Base-by-base conservation (phyloP, 2,113 vertebrate species). In the Zosterops lateralis region DNA sequence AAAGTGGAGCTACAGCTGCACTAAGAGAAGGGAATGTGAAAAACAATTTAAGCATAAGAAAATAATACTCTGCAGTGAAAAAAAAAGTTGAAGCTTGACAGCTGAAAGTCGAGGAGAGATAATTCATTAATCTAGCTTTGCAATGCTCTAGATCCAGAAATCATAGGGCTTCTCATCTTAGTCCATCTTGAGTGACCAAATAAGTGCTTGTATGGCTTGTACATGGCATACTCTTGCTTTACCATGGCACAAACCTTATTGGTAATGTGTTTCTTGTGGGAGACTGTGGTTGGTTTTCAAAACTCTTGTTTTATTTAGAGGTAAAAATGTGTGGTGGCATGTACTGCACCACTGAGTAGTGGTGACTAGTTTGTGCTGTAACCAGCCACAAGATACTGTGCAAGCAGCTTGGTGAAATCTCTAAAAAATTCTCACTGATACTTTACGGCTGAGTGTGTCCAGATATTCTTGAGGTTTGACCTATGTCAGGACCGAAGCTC, bases 1-100 rank as follows among this genome's bases (percentile, higher is more conserved):
- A 97, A 93, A 97, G 98, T 96, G 98, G 98, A 97, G 98, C 98
- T 98, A 31, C 96, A 93, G 92, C 96, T 96, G 84, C 97, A 96
- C 89, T 44, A 12, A 93, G 85, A 71, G 60, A 86, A 64, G 45
- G 17, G 29, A 48, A 53, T 12, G 29, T 92, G 75, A 84, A 92
- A 61, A 75, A 61, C 7, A 56, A 66, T 57, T 47, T 87, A 94
- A 95, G 60, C 79, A 44, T 40, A 74, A 95, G 81, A 18, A 85
- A 92, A 92, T 67, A 87, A 93, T 87, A 91, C 51, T 80, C 72
- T 94, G 76, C 94, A 87, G 89, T 73, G 95, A 70, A 91, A 79
- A 82, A 92, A 79, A 88, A 88, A 92, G 85, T 90, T 95, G 89
- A 84, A 95, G 71, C 92, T 93, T 96, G 91, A 94, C 78, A 86